Conservation (phyloP, 2,888 invertebrate species). For the Stenichneumon culpator region DNA sequence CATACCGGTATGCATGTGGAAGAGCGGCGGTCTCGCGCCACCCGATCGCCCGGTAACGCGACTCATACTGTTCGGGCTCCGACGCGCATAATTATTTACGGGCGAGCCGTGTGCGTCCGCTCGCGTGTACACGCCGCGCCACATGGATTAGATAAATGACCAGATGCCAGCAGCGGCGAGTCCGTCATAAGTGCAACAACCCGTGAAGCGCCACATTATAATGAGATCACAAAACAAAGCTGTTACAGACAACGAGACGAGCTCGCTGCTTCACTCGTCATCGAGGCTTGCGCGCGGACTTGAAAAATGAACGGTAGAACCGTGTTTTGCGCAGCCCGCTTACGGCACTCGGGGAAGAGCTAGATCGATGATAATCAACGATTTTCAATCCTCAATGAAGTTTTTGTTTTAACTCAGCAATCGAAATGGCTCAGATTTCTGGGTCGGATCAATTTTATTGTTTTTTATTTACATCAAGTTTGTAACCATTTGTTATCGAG, state of each 20-base stretch:
- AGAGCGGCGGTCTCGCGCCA: slow-evolving; percentile 42
- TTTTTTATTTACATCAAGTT: no score
- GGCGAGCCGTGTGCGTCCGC: slow-evolving; percentile 50
- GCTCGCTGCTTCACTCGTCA: slow-evolving; percentile 57
- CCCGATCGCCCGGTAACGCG: slow-evolving; percentile 50
- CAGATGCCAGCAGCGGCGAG: slow-evolving; percentile 73
- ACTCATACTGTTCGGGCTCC: slow-evolving; percentile 49
- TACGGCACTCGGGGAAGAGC: neutral
- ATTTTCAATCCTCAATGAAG: neutral
- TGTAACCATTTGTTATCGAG: no score
- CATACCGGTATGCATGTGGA: slow-evolving; percentile 16
- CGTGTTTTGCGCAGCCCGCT: neutral
- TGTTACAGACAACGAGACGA: slow-evolving; percentile 60
- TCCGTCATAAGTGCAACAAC: slow-evolving; percentile 77
- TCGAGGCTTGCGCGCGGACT: slow-evolving; percentile 52
- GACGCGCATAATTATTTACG: slow-evolving; percentile 69
- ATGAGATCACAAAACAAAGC: slow-evolving; percentile 77
- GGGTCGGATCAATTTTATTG: no score
- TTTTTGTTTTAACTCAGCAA: no score
- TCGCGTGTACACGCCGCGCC: slow-evolving; percentile 69
- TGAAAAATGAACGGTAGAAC: slow-evolving; percentile 62
- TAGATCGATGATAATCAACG: neutral
- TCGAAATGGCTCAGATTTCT: neutral
- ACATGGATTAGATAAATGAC: slow-evolving; percentile 77
- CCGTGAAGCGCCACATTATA: slow-evolving; percentile 78